Conservation (phyloP, 2,113 vertebrate species). For the Gobio gobio region DNA sequence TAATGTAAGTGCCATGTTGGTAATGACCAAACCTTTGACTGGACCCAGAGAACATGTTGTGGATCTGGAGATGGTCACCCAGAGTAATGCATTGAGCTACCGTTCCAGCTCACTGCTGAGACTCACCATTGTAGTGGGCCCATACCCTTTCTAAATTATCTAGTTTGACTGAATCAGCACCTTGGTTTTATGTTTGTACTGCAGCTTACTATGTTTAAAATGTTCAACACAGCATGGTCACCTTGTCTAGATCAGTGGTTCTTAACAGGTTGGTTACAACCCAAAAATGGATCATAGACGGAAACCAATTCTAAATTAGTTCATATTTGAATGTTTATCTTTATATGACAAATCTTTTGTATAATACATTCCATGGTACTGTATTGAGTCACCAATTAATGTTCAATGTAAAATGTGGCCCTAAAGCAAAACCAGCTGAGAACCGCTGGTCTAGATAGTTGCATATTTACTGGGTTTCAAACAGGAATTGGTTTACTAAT, state of each 20-base stretch:
- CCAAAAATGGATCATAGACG: neutral
- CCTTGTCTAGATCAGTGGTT: conserved; percentile 32
- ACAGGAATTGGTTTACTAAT: conserved; percentile 6
- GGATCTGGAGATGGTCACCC: conserved; percentile 97
- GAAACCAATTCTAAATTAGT: neutral
- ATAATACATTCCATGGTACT: neutral
- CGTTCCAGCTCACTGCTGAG: conserved; percentile 92
- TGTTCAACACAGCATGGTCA: conserved; percentile 6
- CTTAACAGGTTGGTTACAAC: neutral
- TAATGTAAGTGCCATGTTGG: conserved; percentile 91
- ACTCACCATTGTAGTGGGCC: conserved; percentile 94
- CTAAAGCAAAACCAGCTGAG: neutral
- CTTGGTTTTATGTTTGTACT: conserved; percentile 20
- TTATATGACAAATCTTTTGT: neutral
- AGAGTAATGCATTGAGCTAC: conserved; percentile 88
- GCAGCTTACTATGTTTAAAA: conserved; percentile 31
- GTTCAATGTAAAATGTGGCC: neutral
- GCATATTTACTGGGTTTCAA: conserved; percentile 17
- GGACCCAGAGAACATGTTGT: conserved; percentile 92
- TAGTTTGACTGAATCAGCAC: neutral
- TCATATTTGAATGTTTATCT: neutral
- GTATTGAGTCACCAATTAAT: neutral
- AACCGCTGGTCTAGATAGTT: conserved; percentile 23
- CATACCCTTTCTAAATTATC: conserved; percentile 81
- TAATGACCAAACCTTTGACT: conserved; percentile 89